These are phyloP conservation scores for Selene dorsalis DNA, from an alignment of 2,797 vertebrate species.

Conservation along the genomic window DNA sequence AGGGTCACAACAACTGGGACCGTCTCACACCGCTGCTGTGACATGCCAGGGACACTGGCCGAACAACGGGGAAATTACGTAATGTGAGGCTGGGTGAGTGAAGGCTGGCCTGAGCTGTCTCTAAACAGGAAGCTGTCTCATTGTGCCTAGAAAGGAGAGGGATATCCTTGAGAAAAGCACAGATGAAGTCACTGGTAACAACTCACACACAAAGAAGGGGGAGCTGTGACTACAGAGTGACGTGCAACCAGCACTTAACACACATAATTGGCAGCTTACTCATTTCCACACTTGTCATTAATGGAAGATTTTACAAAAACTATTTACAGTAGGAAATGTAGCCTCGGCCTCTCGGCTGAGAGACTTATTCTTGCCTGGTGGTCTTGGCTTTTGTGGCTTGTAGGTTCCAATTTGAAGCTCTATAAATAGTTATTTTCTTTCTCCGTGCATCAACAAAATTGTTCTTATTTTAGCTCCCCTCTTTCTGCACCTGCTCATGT, in stretches of 20 bases:
- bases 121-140: slow-evolving; percentile 86
- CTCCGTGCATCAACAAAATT: not conserved
- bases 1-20: not conserved
- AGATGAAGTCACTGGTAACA: slow-evolving; percentile 80
- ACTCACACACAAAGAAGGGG: slow-evolving; percentile 46
- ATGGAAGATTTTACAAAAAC: slow-evolving; percentile 2
- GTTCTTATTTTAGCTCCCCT: slow-evolving; percentile 37
- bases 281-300: slow-evolving; percentile 37
- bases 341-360: not conserved
- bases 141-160: slow-evolving; percentile 84
- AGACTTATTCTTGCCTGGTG: not conserved
- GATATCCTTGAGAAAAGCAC: slow-evolving; percentile 86
- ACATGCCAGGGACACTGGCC: not conserved
- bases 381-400: slow-evolving; percentile 17
- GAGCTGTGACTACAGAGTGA: slow-evolving; percentile 49
- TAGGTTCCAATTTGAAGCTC: not conserved
- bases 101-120: slow-evolving; percentile 62
- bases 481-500: slow-evolving; percentile 55
- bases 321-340: not conserved
- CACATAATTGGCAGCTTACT: slow-evolving; percentile 44
- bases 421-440: slow-evolving; percentile 18
- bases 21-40: not conserved
- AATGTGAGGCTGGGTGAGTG: slow-evolving; percentile 42
- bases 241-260: slow-evolving; percentile 17
- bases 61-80: slow-evolving; percentile 54